Conservation (phyloP, 2,797 vertebrate genomes). For the Hozukius guyotensis region DNA sequence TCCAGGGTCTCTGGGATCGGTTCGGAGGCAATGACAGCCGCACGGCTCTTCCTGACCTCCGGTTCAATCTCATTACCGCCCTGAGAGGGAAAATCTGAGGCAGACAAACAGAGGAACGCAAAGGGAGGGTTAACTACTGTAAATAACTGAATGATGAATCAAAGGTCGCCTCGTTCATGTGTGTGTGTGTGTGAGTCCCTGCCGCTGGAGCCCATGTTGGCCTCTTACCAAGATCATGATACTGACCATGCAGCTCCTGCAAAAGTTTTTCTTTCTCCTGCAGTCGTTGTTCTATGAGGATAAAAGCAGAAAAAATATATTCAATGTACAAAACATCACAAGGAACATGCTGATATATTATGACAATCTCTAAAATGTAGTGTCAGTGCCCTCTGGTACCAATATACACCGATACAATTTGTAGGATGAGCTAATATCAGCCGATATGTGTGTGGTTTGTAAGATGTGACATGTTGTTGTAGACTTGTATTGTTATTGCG, state of each 20-base stretch:
- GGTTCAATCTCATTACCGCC: conserved; percentile 59
- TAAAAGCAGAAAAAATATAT: neutral
- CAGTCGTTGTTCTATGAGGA: conserved; percentile 71
- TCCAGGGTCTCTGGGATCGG: conserved; percentile 72
- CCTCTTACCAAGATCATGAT: conserved; percentile 76
- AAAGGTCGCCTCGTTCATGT: neutral
- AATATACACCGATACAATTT: no score
- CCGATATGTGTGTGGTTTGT: neutral
- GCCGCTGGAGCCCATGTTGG: neutral
- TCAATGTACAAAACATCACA: neutral
- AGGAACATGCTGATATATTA: no score
- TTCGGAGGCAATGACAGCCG: conserved; percentile 82
- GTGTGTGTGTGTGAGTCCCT: neutral
- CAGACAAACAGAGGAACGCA: conserved; percentile 19
- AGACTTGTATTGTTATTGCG: neutral
- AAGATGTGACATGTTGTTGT: neutral
- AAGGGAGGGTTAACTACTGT: conserved; percentile 11
- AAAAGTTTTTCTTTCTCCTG: conserved; percentile 80
- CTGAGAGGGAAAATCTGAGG: conserved; percentile 67
- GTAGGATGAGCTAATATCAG: neutral
- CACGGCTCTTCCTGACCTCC: conserved; percentile 74
- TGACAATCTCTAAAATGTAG: no score
- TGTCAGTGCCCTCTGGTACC: no score
- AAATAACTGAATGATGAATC: neutral
- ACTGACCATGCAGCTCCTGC: conserved; percentile 75